These are phyloP conservation scores for Campylomormyrus numenius DNA, from an alignment of 2,113 vertebrate species.

Conservation along the genomic window DNA sequence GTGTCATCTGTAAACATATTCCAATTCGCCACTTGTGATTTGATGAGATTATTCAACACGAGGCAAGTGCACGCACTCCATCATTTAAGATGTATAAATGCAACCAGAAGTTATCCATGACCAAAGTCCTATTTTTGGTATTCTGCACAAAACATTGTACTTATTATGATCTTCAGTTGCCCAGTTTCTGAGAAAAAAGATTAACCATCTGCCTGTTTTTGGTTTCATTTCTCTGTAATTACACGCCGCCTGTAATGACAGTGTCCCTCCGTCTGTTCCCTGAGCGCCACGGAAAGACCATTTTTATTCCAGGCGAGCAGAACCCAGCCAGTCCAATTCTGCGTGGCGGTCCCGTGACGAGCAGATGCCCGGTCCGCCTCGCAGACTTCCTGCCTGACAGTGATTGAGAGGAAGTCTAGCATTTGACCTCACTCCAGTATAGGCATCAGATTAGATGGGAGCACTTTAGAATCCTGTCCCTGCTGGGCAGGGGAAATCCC, in stretches of 20 bases:
- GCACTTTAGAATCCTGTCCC: constrained; percentile 23
- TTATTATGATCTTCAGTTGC: background rate
- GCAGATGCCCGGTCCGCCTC: background rate
- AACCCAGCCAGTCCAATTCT: background rate
- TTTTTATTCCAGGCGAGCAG: background rate
- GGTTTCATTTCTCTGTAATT: constrained; percentile 13
- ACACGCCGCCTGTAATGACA: constrained; percentile 2
- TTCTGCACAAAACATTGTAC: background rate
- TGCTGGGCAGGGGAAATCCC: background rate
- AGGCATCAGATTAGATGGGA: constrained; percentile 23
- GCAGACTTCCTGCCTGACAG: constrained; percentile 22
- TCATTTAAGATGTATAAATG: background rate
- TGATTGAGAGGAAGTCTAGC: constrained; percentile 28
- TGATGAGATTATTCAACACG: background rate
- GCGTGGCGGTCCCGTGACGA: background rate
- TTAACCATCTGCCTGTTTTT: constrained; percentile 13
- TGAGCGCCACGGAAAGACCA: background rate
- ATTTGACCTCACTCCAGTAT: constrained; percentile 11
- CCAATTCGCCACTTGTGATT: background rate
- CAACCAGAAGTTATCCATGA: background rate
- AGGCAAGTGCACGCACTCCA: background rate
- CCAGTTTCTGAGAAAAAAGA: constrained; percentile 4
- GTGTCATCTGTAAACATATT: background rate
- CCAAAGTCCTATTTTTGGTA: background rate
- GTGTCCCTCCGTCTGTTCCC: background rate